A percentile compares a stretch with the other conserved stretches of the same genome.
Conservation (phyloP, 2,113 vertebrate species). For the Osmerus mordax region DNA sequence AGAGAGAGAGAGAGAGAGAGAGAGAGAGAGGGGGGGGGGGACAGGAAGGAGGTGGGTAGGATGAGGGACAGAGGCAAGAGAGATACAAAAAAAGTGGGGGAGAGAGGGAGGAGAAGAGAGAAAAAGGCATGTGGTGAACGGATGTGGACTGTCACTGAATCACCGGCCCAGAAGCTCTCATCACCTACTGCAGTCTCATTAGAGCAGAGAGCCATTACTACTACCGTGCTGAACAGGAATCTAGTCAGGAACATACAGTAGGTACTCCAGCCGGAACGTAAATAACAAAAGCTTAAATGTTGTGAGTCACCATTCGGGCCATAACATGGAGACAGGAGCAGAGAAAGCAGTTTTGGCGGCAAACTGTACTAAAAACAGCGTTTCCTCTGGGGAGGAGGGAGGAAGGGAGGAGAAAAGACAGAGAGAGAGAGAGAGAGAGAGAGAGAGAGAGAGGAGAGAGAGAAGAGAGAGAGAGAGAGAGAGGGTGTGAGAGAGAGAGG, state of each 20-base stretch:
- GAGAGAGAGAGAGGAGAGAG: not conserved
- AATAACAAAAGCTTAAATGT: no score
- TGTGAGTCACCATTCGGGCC: no score
- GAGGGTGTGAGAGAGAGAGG: not conserved
- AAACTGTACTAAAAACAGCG: no score
- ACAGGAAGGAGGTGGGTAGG: conserved; percentile 1
- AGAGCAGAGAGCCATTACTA: not conserved
- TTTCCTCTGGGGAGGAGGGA: no score
- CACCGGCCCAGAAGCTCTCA: not conserved
- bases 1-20: not conserved
- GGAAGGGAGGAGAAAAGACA: no score
- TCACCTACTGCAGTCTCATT: not conserved
- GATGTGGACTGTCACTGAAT: not conserved
- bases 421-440: not conserved
- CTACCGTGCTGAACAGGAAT: no score
- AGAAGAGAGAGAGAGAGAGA: not conserved
- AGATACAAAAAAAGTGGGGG: not conserved
- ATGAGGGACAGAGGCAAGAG: not conserved
- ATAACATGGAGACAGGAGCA: no score
- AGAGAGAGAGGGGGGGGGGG: not conserved
- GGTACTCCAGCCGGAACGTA: no score
- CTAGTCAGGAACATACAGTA: no score
- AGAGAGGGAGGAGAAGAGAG: not conserved
- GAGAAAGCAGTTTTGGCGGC: no score
- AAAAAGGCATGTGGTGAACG: not conserved